phyloP scores from a whole-genome alignment of 23 tunicate genomes.

The Ascidia mentula region DNA sequence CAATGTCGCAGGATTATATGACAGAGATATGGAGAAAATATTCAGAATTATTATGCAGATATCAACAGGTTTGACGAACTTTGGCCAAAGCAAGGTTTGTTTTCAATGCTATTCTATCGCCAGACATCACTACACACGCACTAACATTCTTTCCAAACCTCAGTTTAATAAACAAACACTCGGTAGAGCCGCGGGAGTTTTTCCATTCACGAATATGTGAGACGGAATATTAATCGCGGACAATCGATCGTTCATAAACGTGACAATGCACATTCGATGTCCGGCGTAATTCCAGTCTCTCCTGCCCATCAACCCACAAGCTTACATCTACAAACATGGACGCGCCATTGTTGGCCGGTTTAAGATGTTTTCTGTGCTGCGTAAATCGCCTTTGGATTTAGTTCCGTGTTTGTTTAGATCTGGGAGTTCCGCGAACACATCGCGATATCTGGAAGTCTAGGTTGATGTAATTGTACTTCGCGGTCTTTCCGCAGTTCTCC shows the following conservation, averaged over 20 bases:
- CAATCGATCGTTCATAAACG: slow-evolving; percentile 4
- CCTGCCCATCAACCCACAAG: slow-evolving; percentile 5
- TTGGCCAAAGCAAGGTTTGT: too few species aligned
- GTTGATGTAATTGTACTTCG: background rate
- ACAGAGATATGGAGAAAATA: too few species aligned
- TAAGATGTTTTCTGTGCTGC: background rate
- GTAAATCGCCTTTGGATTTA: background rate
- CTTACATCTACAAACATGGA: background rate
- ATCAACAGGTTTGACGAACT: too few species aligned
- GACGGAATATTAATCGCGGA: background rate
- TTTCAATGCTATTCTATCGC: too few species aligned
- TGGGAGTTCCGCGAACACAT: background rate
- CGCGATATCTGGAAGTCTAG: background rate
- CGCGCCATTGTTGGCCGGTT: background rate
- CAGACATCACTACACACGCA: too few species aligned
- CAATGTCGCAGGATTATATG: too few species aligned
- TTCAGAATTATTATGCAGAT: too few species aligned
- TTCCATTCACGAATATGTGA: background rate
- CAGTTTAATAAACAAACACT: background rate
- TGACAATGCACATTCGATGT: slow-evolving; percentile 5
- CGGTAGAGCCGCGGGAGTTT: background rate
- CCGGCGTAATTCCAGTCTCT: background rate
- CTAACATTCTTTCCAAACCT: background rate
- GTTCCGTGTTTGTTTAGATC: background rate
- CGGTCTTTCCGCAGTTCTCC: too few species aligned